phyloP scores from a whole-genome alignment of 2,113 vertebrate species.

The Ptilorrhoa leucosticta region DNA sequence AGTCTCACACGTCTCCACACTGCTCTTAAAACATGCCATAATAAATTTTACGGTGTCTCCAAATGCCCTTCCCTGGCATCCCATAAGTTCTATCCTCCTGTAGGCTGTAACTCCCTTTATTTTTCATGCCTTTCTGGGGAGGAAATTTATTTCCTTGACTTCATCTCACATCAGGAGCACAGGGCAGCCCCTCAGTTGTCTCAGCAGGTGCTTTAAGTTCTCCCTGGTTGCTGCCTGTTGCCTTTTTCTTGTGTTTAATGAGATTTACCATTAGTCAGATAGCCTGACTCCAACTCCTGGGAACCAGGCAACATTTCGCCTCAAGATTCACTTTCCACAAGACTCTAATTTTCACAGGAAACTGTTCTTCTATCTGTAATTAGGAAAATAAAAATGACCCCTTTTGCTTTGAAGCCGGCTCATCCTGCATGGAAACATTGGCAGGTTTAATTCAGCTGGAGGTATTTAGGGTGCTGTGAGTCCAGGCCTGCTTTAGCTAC shows the following conservation, averaged over 20 bases:
- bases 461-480: background rate
- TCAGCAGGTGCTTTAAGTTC: background rate
- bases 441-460: background rate
- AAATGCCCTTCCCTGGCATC: background rate
- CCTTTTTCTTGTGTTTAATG: background rate
- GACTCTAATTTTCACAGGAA: background rate
- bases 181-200: background rate
- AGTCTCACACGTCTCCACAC: background rate
- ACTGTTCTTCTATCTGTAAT: background rate
- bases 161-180: background rate
- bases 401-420: background rate
- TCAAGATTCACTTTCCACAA: background rate
- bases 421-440: background rate
- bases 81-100: background rate
- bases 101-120: background rate
- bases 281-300: background rate
- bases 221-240: background rate
- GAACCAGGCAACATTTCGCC: background rate
- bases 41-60: background rate
- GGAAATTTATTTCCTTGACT: background rate
- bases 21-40: background rate
- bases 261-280: background rate
- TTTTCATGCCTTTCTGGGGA: background rate
- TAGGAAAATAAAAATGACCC: background rate
- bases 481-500: background rate